These are phyloP conservation scores for Lasaia peninsularis DNA, from an alignment of 1,140 invertebrate genomes.

Conservation along the genomic window DNA sequence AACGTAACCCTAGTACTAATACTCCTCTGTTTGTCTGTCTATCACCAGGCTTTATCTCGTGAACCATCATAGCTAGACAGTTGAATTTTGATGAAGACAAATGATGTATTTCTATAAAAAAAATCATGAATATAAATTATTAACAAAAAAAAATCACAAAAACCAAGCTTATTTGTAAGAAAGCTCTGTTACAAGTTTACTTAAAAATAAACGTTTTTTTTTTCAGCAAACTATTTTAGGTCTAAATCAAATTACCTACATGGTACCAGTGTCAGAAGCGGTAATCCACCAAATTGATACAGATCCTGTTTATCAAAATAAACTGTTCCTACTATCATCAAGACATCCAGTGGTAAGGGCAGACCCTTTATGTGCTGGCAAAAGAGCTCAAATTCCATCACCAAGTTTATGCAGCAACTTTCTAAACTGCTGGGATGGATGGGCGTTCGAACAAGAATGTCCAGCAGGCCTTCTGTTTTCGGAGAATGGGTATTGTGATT, in stretches of 20 bases:
- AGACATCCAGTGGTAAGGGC: constrained; percentile 42
- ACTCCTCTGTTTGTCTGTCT: no score
- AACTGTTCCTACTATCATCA: constrained; percentile 39
- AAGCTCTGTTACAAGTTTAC: no score
- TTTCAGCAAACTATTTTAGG: constrained; percentile 40
- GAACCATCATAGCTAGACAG: no score
- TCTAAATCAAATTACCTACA: constrained; percentile 40
- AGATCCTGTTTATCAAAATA: constrained; percentile 58
- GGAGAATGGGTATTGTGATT: constrained; percentile 81
- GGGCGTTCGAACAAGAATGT: constrained; percentile 81
- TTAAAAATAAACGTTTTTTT: constrained; percentile 13
- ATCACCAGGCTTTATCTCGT: no score
- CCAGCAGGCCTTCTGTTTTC: constrained; percentile 80
- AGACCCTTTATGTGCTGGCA: constrained; percentile 48
- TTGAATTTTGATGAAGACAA: no score
- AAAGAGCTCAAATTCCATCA: constrained; percentile 80
- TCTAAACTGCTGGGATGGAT: constrained; percentile 85
- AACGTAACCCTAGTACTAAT: no score
- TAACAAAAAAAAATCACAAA: background rate
- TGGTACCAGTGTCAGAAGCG: constrained; percentile 60
- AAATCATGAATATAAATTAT: no score
- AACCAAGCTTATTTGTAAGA: no score
- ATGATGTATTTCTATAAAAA: no score
- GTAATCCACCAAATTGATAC: constrained; percentile 52
- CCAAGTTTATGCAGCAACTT: constrained; percentile 80